A percentile compares a stretch with the other conserved stretches of the same genome.
Conservation (phyloP, 2,797 vertebrate genomes). For the Sebastes steindachneri region DNA sequence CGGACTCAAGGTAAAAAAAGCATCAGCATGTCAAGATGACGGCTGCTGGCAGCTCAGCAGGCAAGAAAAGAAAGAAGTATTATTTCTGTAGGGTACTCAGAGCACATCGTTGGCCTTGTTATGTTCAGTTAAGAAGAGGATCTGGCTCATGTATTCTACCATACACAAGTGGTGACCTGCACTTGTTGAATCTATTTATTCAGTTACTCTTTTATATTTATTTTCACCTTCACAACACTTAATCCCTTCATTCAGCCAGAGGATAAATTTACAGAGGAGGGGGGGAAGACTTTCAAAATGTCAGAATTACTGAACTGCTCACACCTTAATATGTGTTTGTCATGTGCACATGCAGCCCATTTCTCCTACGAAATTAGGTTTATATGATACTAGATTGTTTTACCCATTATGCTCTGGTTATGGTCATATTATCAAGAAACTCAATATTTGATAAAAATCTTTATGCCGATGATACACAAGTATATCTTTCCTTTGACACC, state of each 20-base stretch:
- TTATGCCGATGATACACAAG: background rate
- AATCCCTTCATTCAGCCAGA: background rate
- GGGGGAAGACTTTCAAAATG: background rate
- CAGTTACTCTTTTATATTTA: background rate
- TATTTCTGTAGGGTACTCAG: background rate
- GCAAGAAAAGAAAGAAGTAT: background rate
- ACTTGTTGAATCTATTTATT: background rate
- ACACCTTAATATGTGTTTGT: background rate
- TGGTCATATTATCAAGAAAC: background rate
- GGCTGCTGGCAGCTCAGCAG: constrained; percentile 6
- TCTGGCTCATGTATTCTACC: background rate
- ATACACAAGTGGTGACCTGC: background rate
- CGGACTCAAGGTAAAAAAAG: background rate
- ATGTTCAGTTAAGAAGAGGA: background rate
- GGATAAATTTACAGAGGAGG: background rate
- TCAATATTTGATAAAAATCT: background rate
- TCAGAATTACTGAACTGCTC: too few relatives aligned
- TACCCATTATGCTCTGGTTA: background rate
- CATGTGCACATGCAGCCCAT: background rate
- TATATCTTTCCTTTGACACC: background rate
- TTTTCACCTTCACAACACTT: background rate
- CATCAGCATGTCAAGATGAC: background rate
- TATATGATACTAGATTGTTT: background rate
- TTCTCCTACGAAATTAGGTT: background rate
- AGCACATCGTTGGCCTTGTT: constrained; percentile 1